Base-by-base conservation (phyloP, 2,888 invertebrate genomes). In the Bugula neritina region DNA sequence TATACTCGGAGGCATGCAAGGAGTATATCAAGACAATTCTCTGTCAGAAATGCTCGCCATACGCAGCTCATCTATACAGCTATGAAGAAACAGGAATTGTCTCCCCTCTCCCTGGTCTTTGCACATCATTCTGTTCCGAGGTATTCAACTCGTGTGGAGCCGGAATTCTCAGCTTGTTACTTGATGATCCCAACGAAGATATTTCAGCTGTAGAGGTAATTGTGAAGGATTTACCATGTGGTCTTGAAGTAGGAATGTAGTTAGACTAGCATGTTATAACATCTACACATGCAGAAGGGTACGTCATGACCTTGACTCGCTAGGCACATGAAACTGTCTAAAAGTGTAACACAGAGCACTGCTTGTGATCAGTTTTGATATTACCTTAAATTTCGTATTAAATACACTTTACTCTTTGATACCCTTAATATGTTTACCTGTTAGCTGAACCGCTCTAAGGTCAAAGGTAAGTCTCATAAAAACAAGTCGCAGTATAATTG, bases 31-130 rank as follows among this genome's bases (percentile, higher is more conserved):
- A 63, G 63, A 17, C 29, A 31, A 21, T 63, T 2, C 31, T 63
- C 29, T 83, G 83, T 72, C 80, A 79, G 72, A 75, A 76, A 31
- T 83, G 83, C 73, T 81, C 81, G 0, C 83, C 83, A 0, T 82
- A 80, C 72, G 80, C 82, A 0, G 81, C 81, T 5, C 81, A 82
- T 73, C 77, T 82, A 13, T 81, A 77, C 74, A 80, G 79, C 70
- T 78, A 79, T 0, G 82, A 81, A 72, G 73, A 73, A 0, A 79
- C 74, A 10, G 72, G 74, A 31, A 57, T 58, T 27, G 75, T 77
- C 0, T 72, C 77, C 13, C 71, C 76, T 1, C 79, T 82, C 63
- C 82, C 82, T 1, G 81, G 80, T 34, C 74, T 83, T 5, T 82
- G 82, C 72, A 34, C 25, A 0, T 55, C 55, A 1, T 80, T 79